Evolutionary conservation across 1,140 invertebrate genomes (phyloP), one percentile per base, ranked within the genome.

Genomic region (Ladona fulva): DNA sequence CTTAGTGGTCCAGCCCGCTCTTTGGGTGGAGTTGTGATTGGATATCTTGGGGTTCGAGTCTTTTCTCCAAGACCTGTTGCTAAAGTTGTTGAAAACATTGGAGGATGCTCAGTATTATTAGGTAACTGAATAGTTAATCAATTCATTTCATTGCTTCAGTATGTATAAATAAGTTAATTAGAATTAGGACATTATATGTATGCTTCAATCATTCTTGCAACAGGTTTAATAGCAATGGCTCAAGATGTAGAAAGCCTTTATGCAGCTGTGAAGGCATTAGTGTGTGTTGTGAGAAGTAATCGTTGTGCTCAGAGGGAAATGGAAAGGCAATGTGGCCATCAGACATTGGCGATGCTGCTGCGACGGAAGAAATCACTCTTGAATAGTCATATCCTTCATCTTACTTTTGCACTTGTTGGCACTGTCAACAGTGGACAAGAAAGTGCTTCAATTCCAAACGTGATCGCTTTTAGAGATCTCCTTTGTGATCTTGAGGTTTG

Each of bases 231-330:
- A 81, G 97, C 97, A 66, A 99, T 99, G 97, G 95, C 98, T 8
- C 94, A 93, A 87, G 97, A 98, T 86, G 95, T 97, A 8, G 98
- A 99, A 85, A 96, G 95, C 76, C 87, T 99, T 0, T 99, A 99
- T 84, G 98, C 97, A 0, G 95, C 97, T 24, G 95, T 99, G 0
- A 99, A 99, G 86, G 97, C 97, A 0, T 85, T 99, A 22, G 97
- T 98, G 7, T 99, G 97, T 85, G 97, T 99, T 12, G 94, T 99
- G 1, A 89, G 93, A 76, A 95, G 94, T n/a, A 99, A 98, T 86
- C 92, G 92, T 82, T 90, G 92, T 0, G 92, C 92, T 0, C 93
- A 95, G 83, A 89, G 90, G 22, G 94, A 95, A 85, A 95, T 95
- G 94, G 93, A 94, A 83, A 87, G 93, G 29, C 88, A 91, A 78